Percentiles rank a stretch among this genome's conserved stretches.
These are phyloP conservation scores for Ctenochaetus hawaiiensis DNA, from an alignment of 2,797 vertebrate genomes.

Conservation along the genomic window DNA sequence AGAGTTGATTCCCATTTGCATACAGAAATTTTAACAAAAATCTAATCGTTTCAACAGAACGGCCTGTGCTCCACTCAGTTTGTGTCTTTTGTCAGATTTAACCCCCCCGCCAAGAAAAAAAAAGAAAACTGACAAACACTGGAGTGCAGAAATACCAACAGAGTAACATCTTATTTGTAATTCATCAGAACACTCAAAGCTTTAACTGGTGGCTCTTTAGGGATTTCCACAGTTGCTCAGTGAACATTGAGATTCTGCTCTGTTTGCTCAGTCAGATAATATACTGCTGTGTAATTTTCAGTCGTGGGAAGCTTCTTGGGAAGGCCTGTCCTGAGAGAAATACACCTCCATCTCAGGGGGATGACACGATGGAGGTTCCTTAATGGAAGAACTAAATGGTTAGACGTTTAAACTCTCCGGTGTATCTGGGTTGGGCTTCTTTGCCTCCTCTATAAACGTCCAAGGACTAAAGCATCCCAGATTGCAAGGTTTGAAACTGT, in stretches of 20 bases:
- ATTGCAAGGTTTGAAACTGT: neutral
- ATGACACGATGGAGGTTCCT: conserved; percentile 2
- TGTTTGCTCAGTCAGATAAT: neutral
- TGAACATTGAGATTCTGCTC: neutral
- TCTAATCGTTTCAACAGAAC: neutral
- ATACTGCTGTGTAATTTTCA: neutral
- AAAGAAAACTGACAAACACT: neutral
- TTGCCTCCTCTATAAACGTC: conserved; percentile 53
- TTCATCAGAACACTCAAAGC: neutral
- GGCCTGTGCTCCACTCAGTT: neutral
- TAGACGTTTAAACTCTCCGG: neutral
- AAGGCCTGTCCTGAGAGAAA: conserved; percentile 7
- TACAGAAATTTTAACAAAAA: neutral
- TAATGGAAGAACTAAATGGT: neutral
- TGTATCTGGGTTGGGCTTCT: conserved; percentile 44
- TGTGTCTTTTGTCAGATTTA: neutral
- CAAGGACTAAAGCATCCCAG: conserved; percentile 9
- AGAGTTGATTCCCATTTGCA: neutral
- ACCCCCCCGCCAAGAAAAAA: neutral
- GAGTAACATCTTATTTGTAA: neutral
- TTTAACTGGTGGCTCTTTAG: neutral
- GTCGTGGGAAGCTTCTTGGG: conserved; percentile 9
- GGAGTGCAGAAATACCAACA: neutral
- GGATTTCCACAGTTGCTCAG: neutral
- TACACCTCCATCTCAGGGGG: conserved; percentile 26